These are phyloP conservation scores for Cephus nigrinus DNA, from an alignment of 2,888 invertebrate genomes.

Conservation along the genomic window DNA sequence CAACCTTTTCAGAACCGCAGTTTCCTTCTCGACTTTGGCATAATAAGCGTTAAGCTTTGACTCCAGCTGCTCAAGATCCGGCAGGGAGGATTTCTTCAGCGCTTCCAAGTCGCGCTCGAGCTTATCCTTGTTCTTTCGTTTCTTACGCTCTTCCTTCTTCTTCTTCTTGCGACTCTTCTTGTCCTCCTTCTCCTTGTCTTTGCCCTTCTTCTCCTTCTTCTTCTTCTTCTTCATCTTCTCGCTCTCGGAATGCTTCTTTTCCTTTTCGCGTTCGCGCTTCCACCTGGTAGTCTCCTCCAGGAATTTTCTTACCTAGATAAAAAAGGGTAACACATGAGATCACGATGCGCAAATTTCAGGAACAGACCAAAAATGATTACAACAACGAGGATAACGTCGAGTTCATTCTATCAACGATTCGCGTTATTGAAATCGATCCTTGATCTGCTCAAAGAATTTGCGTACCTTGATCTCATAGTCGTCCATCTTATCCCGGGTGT, in stretches of 20 bases:
- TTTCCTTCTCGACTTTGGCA: constrained; percentile 78
- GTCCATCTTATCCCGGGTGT: constrained; percentile 64
- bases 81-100: constrained; percentile 74
- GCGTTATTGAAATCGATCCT: constrained; percentile 87
- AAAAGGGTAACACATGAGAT: background rate
- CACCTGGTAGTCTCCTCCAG: constrained; percentile 85
- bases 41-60: constrained; percentile 83
- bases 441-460: constrained; percentile 81
- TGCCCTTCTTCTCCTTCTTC: constrained; percentile 79
- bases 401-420: constrained; percentile 58
- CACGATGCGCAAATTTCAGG: no score
- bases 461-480: constrained; percentile 79
- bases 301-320: constrained; percentile 78
- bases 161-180: constrained; percentile 70
- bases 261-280: constrained; percentile 79
- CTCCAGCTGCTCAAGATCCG: constrained; percentile 81
- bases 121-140: constrained; percentile 67
- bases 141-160: constrained; percentile 74
- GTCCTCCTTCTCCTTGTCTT: constrained; percentile 75
- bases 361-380: no score
- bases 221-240: constrained; percentile 77
- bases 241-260: constrained; percentile 78
- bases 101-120: constrained; percentile 75
- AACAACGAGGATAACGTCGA: no score
- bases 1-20: constrained; percentile 70